Base-by-base conservation (phyloP, 2,888 invertebrate genomes). In the Drosophila niveifrons region DNA sequence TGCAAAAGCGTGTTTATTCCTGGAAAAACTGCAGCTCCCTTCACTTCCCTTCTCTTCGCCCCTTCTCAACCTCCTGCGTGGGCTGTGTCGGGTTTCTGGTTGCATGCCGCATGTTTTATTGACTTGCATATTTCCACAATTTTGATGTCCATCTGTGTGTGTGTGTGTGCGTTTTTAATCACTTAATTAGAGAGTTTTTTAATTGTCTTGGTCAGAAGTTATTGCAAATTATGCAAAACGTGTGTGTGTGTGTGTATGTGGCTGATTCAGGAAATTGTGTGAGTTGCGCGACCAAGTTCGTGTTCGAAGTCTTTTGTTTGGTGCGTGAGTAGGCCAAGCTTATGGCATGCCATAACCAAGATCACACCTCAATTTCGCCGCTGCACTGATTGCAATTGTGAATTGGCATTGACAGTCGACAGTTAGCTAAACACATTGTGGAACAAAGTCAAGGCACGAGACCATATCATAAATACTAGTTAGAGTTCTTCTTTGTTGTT, bases 1-100 rank as follows among this genome's bases (percentile, higher is more conserved):
- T 87, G 90, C 87, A 78, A 89, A 91, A 86, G 90, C 88, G 87
- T 86, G 82, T 87, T 90, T 88, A 77, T 91, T 91, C 90, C 90
- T 87, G 91, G 90, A 91, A 90, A 86, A 88, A 68, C 75, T 71
- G 80, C 81, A 86, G 67, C 62, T 15, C 48, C 44, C 41, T 61
- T 15, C 50, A 31, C 44, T 56, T 47, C 9, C 3, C 52, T 28
- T 28, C 10, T 13, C 10, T 10, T 18, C 55, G 3, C 23, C 23
- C 23, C 6, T 23, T 6, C 0, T 23, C 1, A 23, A 23, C 23
- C 23, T 23, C 23, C 23, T 47, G 59, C 56, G 61, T 51, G 43
- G 55, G 62, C 29, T 11, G 17, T 15, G 39, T 13, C 31, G 31
- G 48, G 31, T 44, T 41, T 36, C 3, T 52, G 47, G 72, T 55